Base-by-base conservation (phyloP, 2,888 invertebrate genomes). In the Andrena bicolor region DNA sequence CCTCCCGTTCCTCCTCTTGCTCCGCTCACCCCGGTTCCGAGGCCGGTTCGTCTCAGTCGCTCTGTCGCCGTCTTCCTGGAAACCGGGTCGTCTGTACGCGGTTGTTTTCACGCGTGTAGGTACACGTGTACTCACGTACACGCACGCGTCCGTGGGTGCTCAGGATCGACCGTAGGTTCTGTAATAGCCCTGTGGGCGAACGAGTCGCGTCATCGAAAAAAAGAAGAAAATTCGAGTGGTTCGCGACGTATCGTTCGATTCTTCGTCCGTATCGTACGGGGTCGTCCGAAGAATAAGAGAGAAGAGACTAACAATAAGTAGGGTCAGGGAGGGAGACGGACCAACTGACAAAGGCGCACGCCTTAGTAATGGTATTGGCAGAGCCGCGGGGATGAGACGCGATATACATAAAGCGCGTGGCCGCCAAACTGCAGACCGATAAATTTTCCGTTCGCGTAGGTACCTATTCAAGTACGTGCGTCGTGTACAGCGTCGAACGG, bases 21-120 rank as follows among this genome's bases (percentile, higher is more conserved):
- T 20, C 41, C 66, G 60, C 49, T 30, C 10, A 2, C 13, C n/a
- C 35, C 35, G 20, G 35, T 35, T 26, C 35, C 26, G 60, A 58
- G 16, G 30, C 60, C 10, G 35, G 26, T 53, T 49, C 41, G 51
- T 69, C 78, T 35, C 56, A 61, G 32, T 87, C 89, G n/a, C 53
- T 61, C 77, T 48, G 51, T 49, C 41, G 61, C 56, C 71, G 51
- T 88, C 91, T 92, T 92, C 92, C 92, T 90, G 92, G 92, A 92
- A 92, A 92, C 90, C 90, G 86, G 89, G 89, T 88, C 88, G 89
- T 86, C 86, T 88, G 72, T 56, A 32, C 76, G 65, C 80, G 74
- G 65, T 74, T 78, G 78, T 74, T 66, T 73, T 53, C 70, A 35
- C 73, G 76, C 85, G 80, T 80, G 80, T 84, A 80, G 71, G 77